Evolutionary conservation across 2,888 invertebrate genomes (phyloP).

Genomic region (Hermodice carunculata): DNA sequence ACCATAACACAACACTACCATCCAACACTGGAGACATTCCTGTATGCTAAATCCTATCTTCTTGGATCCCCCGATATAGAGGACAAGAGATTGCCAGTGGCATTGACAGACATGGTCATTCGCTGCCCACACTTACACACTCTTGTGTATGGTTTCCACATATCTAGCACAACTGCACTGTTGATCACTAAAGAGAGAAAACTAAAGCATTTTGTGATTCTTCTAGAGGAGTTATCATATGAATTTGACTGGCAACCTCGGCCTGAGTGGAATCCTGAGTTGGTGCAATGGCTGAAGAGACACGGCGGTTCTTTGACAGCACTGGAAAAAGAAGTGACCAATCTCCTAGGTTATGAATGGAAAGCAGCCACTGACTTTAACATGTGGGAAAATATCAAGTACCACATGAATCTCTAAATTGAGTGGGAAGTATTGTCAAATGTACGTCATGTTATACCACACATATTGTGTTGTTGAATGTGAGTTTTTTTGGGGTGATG

Average conservation of each 20-base stretch:
- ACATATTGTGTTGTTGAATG: too few relatives aligned
- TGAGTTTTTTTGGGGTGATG: too few relatives aligned
- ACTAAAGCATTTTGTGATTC: background rate
- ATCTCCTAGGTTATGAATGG: background rate
- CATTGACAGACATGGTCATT: background rate
- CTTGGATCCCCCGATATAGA: slow-evolving; percentile 2
- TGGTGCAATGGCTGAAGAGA: background rate
- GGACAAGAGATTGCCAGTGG: slow-evolving; percentile 7
- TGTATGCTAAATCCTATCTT: slow-evolving; percentile 5
- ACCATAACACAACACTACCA: slow-evolving; percentile 2
- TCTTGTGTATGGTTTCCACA: slow-evolving; percentile 6
- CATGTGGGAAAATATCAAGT: slow-evolving; percentile 10
- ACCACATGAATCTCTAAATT: slow-evolving; percentile 1
- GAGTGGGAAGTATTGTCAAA: too few relatives aligned
- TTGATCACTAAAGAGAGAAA: slow-evolving; percentile 3
- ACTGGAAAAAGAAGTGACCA: background rate
- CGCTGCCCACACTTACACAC: background rate
- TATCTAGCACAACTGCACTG: background rate
- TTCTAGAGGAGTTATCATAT: slow-evolving; percentile 1
- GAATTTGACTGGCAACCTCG: slow-evolving; percentile 1
- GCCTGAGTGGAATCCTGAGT: background rate
- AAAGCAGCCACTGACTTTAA: slow-evolving; percentile 7
- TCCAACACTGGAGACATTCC: background rate
- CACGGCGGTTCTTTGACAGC: background rate
- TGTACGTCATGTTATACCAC: too few relatives aligned